Evolutionary conservation across 2,888 invertebrate genomes (phyloP).

Genomic region (Allophyes oxyacanthae): DNA sequence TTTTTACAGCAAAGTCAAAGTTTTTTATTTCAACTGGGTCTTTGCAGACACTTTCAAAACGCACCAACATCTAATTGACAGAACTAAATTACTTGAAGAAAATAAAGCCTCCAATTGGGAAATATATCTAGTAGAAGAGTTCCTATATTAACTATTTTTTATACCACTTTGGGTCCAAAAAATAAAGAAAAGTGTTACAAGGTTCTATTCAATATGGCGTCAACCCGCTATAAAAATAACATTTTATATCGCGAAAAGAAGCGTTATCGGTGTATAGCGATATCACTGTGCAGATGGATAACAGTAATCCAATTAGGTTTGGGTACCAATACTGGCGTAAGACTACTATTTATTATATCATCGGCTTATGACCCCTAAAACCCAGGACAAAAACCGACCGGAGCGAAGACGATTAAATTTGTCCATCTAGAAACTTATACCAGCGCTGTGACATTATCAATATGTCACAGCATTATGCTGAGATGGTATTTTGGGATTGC

Average conservation of each 20-base stretch:
- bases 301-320: conserved; percentile 28
- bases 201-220: conserved; percentile 51
- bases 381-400: not conserved
- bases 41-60: no score
- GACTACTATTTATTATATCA: not conserved
- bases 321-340: not conserved
- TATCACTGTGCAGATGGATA: conserved; percentile 14
- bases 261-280: conserved; percentile 38
- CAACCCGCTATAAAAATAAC: conserved; percentile 56
- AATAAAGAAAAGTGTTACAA: conserved; percentile 43
- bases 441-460: no score
- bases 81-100: not conserved
- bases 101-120: not conserved
- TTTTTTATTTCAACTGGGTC: no score
- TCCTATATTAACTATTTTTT: conserved; percentile 13
- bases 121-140: conserved; percentile 6
- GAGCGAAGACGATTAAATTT: no score
- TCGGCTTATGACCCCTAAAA: not conserved
- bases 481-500: no score
- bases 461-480: no score
- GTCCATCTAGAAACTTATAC: no score
- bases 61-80: no score
- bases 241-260: conserved; percentile 51
- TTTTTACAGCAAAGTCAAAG: no score
- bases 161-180: conserved; percentile 27